Conservation (phyloP, 2,888 invertebrate genomes). For the Strigamia maritima region DNA sequence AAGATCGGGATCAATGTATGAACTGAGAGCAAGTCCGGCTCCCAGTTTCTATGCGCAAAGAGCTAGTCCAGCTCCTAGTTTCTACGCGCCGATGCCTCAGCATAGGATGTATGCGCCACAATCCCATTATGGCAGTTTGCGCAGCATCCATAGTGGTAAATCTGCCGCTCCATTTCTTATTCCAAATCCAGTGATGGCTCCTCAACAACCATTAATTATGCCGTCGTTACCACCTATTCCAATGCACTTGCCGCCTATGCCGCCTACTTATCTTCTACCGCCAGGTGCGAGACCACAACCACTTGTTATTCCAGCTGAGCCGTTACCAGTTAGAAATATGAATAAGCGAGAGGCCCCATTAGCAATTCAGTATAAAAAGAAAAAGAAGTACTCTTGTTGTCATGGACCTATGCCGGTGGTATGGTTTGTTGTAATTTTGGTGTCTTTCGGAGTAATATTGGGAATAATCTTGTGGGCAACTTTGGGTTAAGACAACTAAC, state of each 20-base stretch:
- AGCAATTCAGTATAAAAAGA: not conserved
- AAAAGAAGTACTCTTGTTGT: conserved; percentile 41
- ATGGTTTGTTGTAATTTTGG: conserved; percentile 43
- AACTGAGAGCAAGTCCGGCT: conserved; percentile 38
- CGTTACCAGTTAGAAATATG: conserved; percentile 45
- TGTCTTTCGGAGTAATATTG: conserved; percentile 42
- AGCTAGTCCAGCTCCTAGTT: conserved; percentile 1
- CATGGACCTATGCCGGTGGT: conserved; percentile 42
- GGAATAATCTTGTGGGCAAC: conserved; percentile 42
- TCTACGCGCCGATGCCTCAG: not conserved
- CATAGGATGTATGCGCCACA: conserved; percentile 19
- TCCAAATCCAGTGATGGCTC: not conserved
- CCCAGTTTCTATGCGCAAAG: conserved; percentile 39
- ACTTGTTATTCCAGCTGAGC: conserved; percentile 45
- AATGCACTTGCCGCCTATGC: conserved; percentile 42
- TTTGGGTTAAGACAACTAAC: conserved; percentile 40
- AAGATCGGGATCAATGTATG: conserved; percentile 42
- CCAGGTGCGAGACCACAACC: conserved; percentile 45
- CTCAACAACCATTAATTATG: not conserved
- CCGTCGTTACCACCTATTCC: conserved; percentile 37
- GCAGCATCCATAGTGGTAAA: conserved; percentile 32
- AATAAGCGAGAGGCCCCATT: conserved; percentile 42
- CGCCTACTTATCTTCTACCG: conserved; percentile 43
- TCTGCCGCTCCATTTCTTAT: conserved; percentile 15
- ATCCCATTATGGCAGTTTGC: conserved; percentile 42